phyloP scores from a whole-genome alignment of 1,140 invertebrate species.

The Pseudomyrmex cubaensis region DNA sequence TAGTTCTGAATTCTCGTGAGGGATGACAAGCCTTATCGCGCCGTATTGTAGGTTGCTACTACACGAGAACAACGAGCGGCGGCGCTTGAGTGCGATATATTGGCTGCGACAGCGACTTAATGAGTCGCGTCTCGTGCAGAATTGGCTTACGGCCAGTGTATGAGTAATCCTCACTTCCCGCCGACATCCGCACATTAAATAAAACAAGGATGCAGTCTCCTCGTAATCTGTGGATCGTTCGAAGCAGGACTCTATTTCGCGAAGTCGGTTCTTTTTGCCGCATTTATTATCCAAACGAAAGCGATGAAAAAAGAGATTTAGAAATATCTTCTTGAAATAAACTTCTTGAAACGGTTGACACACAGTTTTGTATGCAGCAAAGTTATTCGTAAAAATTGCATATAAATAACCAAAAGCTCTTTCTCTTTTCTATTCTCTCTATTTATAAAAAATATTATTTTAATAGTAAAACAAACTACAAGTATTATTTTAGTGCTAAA shows the following conservation, averaged over 20 bases:
- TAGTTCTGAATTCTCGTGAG: background rate
- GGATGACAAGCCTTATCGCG: conserved; percentile 11
- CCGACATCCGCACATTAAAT: conserved; percentile 68
- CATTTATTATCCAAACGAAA: background rate
- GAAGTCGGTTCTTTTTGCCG: background rate
- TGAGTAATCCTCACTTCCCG: conserved; percentile 77
- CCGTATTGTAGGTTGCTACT: background rate
- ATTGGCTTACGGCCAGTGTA: conserved; percentile 76
- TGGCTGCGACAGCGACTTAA: conserved; percentile 71
- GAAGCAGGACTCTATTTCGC: background rate
- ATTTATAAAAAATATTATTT: conserved; percentile 4
- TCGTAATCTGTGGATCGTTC: background rate
- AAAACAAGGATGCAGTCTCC: conserved; percentile 61
- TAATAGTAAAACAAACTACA: background rate
- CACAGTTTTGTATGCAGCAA: no score
- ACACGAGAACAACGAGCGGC: conserved; percentile 19
- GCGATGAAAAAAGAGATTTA: background rate
- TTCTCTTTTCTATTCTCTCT: background rate
- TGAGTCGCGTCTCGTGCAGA: conserved; percentile 77
- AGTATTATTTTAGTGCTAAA: background rate
- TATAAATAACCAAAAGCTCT: no score
- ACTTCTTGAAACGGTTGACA: no score
- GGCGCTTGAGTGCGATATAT: conserved; percentile 51
- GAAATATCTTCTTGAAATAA: background rate
- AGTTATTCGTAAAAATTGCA: no score